Base-by-base conservation (phyloP, 2,113 vertebrate genomes). In the Paralichthys olivaceus region DNA sequence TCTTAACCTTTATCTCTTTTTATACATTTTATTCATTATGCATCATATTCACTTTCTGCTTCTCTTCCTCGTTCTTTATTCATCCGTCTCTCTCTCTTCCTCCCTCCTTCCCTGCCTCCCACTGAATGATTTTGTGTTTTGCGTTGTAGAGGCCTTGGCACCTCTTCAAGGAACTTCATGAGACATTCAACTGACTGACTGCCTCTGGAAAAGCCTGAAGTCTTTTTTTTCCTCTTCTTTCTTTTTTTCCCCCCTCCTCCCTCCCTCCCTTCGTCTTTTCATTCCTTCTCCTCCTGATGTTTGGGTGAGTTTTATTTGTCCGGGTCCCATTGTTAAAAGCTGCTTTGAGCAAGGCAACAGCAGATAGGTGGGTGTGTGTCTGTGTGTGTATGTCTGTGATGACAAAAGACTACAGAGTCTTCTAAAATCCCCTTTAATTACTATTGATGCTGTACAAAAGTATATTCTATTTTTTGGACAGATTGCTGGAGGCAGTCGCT, bases 301-400 rank as follows among this genome's bases (percentile, higher is more conserved):
- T 92, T 78, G 80, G 83, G 72, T 86, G 87, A 86, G 80, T 92
- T 93, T 90, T 89, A 93, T 93, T 89, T 87, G 90, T 91, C 87
- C 84, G 66, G 86, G 84, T 90, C 88, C 68, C 64, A 92, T 90
- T 92, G 77, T 90, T 85, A 90, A 90, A 86, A 79, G 37, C 74
- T n/a, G 83, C 77, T 69, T 68, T 11, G 58, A 87, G 72, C 82
- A 67, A 90, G 43, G 69, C 51, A 60, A 62, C 47, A 75, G 72
- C 65, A 64, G 61, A 75, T 71, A 79, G 67, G 45, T 82, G 69
- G 67, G 51, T 80, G 69, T 63, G 54, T 64, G 51, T 80, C 64
- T 63, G 54, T 64, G 51, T 60, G 54, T 47, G n/a, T 29, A 12
- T 81, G 58, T 70, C 61, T 70, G 15, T 15, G 28, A 51, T 17